Evolutionary conservation across 1,140 invertebrate species (phyloP).

Genomic region (Drosophila parvula): DNA sequence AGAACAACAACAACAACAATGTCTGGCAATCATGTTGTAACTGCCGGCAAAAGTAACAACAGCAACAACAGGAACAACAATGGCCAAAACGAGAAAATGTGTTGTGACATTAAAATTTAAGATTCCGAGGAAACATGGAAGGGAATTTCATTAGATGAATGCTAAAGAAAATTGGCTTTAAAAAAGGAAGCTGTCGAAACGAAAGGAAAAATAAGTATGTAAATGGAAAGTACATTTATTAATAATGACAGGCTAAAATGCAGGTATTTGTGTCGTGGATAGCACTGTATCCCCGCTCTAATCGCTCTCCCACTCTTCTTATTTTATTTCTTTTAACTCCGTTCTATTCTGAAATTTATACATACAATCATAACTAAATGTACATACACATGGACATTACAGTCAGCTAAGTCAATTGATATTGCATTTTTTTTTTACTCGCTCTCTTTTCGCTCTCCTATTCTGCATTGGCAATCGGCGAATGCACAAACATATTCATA

Average conservation of each 20-base stretch:
- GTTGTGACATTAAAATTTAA: slow-evolving; percentile 65
- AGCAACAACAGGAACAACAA: slow-evolving; percentile 33
- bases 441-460: no score
- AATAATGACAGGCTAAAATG: background rate
- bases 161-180: slow-evolving; percentile 26
- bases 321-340: no score
- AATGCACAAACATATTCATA: no score
- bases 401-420: no score
- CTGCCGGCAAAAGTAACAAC: slow-evolving; percentile 42
- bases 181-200: slow-evolving; percentile 9
- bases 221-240: background rate
- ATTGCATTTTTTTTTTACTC: no score
- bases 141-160: slow-evolving; percentile 50
- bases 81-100: slow-evolving; percentile 44
- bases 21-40: slow-evolving; percentile 56
- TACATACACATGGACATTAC: no score
- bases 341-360: no score
- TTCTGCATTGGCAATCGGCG: no score
- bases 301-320: no score
- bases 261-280: no score
- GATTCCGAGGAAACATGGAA: slow-evolving; percentile 51
- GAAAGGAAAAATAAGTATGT: background rate
- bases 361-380: no score
- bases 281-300: no score
- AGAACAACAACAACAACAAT: slow-evolving; percentile 29